A percentile compares a stretch with the other conserved stretches of the same genome.
phyloP scores from a whole-genome alignment of 1,140 invertebrate species.

The Musca domestica region DNA sequence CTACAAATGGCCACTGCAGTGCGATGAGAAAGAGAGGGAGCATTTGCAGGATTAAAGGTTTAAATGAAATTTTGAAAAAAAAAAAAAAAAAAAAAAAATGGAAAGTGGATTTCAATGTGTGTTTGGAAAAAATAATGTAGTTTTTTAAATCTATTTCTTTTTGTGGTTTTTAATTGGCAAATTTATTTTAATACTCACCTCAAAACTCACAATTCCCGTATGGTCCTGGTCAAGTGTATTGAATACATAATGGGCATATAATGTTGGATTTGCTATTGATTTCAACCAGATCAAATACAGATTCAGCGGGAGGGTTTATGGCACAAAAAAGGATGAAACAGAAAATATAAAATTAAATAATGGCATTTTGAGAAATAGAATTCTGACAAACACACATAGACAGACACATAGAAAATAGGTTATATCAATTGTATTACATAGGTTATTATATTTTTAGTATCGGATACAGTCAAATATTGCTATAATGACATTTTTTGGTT shows the following conservation, averaged over 20 bases:
- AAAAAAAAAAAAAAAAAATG: neutral
- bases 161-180: neutral
- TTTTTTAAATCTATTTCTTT: neutral
- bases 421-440: too few relatives aligned
- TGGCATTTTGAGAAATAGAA: too few relatives aligned
- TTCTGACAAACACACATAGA: too few relatives aligned
- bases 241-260: slow-evolving; percentile 88
- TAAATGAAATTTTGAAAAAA: neutral
- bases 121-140: neutral
- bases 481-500: too few relatives aligned
- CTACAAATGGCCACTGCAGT: neutral
- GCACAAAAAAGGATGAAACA: too few relatives aligned
- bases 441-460: too few relatives aligned
- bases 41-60: neutral
- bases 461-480: too few relatives aligned
- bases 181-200: slow-evolving; percentile 62
- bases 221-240: slow-evolving; percentile 86
- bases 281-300: neutral
- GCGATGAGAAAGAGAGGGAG: neutral
- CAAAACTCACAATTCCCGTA: slow-evolving; percentile 84
- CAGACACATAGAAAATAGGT: too few relatives aligned
- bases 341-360: too few relatives aligned
- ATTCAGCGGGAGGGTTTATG: too few relatives aligned
- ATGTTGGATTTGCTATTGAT: slow-evolving; percentile 74
- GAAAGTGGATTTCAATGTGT: neutral